Conservation (phyloP, 1,140 invertebrate species). For the Scaptodrosophila lebanonensis region DNA sequence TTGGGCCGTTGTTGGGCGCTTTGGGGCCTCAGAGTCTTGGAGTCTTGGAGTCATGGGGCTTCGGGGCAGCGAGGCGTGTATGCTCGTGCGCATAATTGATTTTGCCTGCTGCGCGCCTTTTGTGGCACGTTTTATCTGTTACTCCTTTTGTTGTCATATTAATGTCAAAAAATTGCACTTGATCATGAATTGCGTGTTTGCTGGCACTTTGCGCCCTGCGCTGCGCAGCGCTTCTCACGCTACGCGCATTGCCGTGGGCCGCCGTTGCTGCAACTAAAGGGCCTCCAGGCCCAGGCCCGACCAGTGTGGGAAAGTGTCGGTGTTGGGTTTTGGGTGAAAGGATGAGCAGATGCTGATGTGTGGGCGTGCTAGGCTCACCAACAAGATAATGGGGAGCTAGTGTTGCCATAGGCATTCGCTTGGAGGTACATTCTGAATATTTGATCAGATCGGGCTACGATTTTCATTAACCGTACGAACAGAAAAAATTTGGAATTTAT, state of each 20-base stretch:
- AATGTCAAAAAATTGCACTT: slow-evolving; percentile 74
- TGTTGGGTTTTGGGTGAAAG: slow-evolving; percentile 32
- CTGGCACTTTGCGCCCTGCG: slow-evolving; percentile 48
- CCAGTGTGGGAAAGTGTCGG: slow-evolving; percentile 40
- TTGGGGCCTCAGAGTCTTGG: no score
- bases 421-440: no score
- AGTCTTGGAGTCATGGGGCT: no score
- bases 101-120: slow-evolving; percentile 13
- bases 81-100: slow-evolving; percentile 70
- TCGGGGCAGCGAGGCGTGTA: no score
- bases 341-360: slow-evolving; percentile 15
- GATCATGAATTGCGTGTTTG: slow-evolving; percentile 72
- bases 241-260: no score
- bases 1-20: slow-evolving; percentile 4
- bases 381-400: no score
- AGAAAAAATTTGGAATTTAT: no score
- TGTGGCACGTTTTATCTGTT: slow-evolving; percentile 19
- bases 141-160: slow-evolving; percentile 65
- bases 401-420: no score
- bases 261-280: slow-evolving; percentile 37
- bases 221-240: slow-evolving; percentile 16
- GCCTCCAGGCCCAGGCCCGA: background rate
- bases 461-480: no score
- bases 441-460: no score
- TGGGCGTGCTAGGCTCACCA: no score